Conservation (phyloP, 2,888 invertebrate species). For the Hydrotaea diabolus region DNA sequence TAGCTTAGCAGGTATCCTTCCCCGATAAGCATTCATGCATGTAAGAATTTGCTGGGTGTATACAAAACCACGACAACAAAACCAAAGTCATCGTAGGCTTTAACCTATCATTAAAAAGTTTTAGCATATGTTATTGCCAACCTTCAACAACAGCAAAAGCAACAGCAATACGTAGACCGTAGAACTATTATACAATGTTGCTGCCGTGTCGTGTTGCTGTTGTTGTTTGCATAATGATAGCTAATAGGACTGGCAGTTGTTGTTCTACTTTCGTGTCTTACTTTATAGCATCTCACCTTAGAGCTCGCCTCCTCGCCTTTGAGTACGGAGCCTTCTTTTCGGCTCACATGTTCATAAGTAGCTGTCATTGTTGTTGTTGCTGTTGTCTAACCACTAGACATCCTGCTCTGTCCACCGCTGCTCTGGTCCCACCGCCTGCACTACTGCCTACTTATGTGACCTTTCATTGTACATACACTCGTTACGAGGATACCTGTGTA, state of each 20-base stretch:
- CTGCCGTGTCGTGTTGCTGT: slow-evolving; percentile 1
- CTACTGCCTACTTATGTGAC: slow-evolving; percentile 13
- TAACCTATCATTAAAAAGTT: slow-evolving; percentile 66
- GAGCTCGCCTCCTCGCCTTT: slow-evolving; percentile 22
- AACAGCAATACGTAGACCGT: slow-evolving; percentile 23
- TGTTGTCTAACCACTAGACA: slow-evolving; percentile 32
- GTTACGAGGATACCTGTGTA: not conserved
- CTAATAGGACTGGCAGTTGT: slow-evolving; percentile 38
- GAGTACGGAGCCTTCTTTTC: not conserved
- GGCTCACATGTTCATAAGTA: not conserved
- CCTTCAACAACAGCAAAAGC: slow-evolving; percentile 45
- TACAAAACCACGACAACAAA: slow-evolving; percentile 50
- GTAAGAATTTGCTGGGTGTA: slow-evolving; percentile 6
- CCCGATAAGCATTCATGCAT: not conserved
- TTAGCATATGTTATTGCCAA: slow-evolving; percentile 62
- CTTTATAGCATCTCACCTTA: slow-evolving; percentile 27
- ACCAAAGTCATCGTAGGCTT: slow-evolving; percentile 61
- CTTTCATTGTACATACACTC: slow-evolving; percentile 14
- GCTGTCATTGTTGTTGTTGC: slow-evolving; percentile 7
- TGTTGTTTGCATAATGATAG: slow-evolving; percentile 44
- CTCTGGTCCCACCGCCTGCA: not conserved
- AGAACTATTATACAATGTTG: slow-evolving; percentile 38
- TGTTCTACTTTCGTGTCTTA: slow-evolving; percentile 34
- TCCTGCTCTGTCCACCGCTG: not conserved
- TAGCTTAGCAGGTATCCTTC: slow-evolving; percentile 8